Percentiles rank a stretch among this genome's conserved stretches.
Conservation (phyloP, 2,797 vertebrate genomes). For the Hyperoplus lanceolatus region DNA sequence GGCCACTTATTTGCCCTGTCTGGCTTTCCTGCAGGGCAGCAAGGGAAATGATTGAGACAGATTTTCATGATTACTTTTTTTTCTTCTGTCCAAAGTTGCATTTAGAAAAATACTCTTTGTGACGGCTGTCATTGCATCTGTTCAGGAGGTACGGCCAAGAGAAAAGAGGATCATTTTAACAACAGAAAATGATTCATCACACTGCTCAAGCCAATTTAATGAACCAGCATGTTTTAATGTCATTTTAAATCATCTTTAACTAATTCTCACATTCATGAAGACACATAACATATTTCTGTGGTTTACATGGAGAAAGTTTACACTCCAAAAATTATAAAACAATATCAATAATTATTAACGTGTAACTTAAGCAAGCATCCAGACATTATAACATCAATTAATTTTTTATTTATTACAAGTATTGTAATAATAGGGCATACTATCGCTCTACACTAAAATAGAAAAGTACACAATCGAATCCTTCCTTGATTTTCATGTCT, state of each 20-base stretch:
- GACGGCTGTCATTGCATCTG: conserved; percentile 24
- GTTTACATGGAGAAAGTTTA: too few relatives aligned
- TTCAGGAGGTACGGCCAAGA: conserved; percentile 6
- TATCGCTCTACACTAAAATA: not conserved
- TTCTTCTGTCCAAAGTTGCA: conserved; percentile 52
- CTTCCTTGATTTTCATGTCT: not conserved
- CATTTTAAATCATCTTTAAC: too few relatives aligned
- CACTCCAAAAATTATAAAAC: too few relatives aligned
- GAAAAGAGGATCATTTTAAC: conserved; percentile 21
- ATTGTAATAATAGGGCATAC: not conserved
- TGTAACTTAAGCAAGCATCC: too few relatives aligned
- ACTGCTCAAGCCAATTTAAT: too few relatives aligned
- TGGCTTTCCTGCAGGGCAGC: conserved; percentile 56
- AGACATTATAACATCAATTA: not conserved
- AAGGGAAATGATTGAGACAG: conserved; percentile 64
- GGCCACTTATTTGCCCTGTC: conserved; percentile 68
- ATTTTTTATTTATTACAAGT: not conserved
- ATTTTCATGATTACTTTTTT: conserved; percentile 63
- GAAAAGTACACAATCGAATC: too few relatives aligned
- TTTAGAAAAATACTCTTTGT: conserved; percentile 36
- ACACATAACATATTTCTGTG: too few relatives aligned
- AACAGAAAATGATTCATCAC: not conserved
- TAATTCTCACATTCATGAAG: too few relatives aligned
- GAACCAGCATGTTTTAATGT: not conserved
- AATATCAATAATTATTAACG: too few relatives aligned